These are phyloP conservation scores for Phylloscopus whistleri DNA, from an alignment of 2,113 vertebrate genomes.

Conservation along the genomic window DNA sequence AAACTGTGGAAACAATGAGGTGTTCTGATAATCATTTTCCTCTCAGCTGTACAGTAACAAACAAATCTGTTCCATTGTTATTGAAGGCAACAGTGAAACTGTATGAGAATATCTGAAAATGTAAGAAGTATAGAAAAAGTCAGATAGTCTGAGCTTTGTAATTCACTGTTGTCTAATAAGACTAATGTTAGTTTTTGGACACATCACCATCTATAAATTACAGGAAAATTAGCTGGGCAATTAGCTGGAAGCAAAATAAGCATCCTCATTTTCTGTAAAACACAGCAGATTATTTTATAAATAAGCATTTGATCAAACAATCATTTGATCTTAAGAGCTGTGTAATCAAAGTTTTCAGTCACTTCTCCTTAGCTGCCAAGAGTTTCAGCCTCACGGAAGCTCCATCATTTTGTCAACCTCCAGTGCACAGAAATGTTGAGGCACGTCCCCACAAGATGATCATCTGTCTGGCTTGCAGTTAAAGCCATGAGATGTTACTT, in stretches of 20 bases:
- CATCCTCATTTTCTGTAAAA: slow-evolving; percentile 4
- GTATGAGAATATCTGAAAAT: background rate
- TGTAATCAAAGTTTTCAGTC: slow-evolving; percentile 43
- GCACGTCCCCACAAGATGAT: slow-evolving; percentile 54
- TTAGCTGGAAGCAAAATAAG: slow-evolving; percentile 40
- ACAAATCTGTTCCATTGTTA: background rate
- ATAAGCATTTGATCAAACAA: slow-evolving; percentile 23
- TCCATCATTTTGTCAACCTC: slow-evolving; percentile 39
- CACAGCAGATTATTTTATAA: slow-evolving; percentile 12
- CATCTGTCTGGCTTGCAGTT: slow-evolving; percentile 42
- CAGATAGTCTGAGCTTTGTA: background rate
- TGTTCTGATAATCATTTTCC: background rate
- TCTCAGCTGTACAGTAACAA: background rate
- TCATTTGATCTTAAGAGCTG: slow-evolving; percentile 18
- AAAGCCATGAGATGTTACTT: slow-evolving; percentile 52
- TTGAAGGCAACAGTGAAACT: background rate
- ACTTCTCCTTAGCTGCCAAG: slow-evolving; percentile 22
- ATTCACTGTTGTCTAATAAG: background rate
- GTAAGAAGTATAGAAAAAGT: background rate
- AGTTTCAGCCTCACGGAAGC: background rate
- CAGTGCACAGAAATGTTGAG: slow-evolving; percentile 40
- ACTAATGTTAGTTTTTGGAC: background rate
- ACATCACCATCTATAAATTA: background rate
- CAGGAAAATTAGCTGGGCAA: slow-evolving; percentile 11
- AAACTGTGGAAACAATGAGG: background rate